phyloP scores from a whole-genome alignment of 1,140 invertebrate genomes.

The Megathymus violae region DNA sequence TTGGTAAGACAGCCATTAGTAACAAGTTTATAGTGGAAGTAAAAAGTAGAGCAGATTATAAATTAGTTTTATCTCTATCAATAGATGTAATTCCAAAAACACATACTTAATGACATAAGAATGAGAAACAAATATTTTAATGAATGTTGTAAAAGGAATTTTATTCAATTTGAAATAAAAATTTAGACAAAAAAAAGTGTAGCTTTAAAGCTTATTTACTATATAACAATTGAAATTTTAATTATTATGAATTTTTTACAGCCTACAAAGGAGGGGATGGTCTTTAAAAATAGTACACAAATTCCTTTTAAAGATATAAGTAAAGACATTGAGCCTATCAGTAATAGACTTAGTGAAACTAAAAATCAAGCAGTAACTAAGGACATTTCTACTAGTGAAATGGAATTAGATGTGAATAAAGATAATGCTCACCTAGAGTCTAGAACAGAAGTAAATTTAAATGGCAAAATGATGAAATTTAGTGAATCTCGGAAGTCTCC shows the following conservation, averaged over 20 bases:
- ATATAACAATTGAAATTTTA: too few species aligned
- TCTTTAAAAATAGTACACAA: conserved; percentile 50
- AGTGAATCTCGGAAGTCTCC: conserved; percentile 75
- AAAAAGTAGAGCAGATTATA: too few species aligned
- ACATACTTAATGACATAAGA: too few species aligned
- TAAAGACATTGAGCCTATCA: conserved; percentile 55
- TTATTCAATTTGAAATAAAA: too few species aligned
- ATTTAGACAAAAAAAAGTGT: too few species aligned
- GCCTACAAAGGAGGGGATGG: conserved; percentile 61
- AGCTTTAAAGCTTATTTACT: too few species aligned
- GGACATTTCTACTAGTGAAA: conserved; percentile 40
- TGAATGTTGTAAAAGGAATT: too few species aligned
- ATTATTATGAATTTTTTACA: conserved; percentile 50
- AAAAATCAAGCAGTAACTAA: conserved; percentile 42
- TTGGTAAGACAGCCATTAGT: too few species aligned
- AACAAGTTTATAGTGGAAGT: too few species aligned
- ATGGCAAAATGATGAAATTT: conserved; percentile 71
- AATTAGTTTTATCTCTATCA: too few species aligned
- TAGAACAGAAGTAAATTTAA: conserved; percentile 65
- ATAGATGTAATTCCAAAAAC: too few species aligned
- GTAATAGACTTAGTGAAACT: conserved; percentile 58
- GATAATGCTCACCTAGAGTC: conserved; percentile 41
- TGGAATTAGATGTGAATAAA: conserved; percentile 41
- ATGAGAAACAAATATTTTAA: too few species aligned
- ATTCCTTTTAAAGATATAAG: conserved; percentile 62